These are phyloP conservation scores for Callopanchax toddi DNA, from an alignment of 2,113 vertebrate genomes.

Conservation along the genomic window DNA sequence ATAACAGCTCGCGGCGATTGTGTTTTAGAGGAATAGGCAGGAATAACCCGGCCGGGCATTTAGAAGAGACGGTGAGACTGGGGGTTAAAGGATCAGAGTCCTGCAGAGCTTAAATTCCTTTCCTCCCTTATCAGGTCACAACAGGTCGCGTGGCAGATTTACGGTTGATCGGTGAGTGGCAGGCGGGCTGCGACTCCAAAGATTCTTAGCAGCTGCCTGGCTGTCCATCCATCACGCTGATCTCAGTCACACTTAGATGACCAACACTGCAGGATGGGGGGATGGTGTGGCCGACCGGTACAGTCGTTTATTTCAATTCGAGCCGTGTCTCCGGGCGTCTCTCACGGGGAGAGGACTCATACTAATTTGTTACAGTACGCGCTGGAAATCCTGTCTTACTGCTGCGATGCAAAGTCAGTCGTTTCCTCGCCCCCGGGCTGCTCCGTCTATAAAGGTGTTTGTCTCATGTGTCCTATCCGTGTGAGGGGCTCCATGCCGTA, in stretches of 20 bases:
- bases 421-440: conserved; percentile 57
- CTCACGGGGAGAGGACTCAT: conserved; percentile 61
- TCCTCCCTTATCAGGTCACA: conserved; percentile 35
- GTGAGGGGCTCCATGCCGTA: conserved; percentile 43
- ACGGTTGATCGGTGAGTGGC: conserved; percentile 72
- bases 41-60: conserved; percentile 15
- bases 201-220: conserved; percentile 76
- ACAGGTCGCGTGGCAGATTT: conserved; percentile 61
- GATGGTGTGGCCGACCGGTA: conserved; percentile 52
- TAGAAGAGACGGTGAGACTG: conserved; percentile 12
- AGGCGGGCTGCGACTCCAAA: conserved; percentile 61
- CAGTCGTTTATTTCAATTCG: conserved; percentile 73
- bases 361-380: conserved; percentile 69
- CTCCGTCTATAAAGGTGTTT: conserved; percentile 55
- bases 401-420: conserved; percentile 64
- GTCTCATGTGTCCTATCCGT: conserved; percentile 63
- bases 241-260: conserved; percentile 68
- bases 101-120: conserved; percentile 6
- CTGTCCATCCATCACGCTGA: conserved; percentile 74
- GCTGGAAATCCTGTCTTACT: conserved; percentile 66
- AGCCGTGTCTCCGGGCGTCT: conserved; percentile 46
- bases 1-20: background rate
- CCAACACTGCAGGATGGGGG: conserved; percentile 45
- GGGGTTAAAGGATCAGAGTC: conserved; percentile 30
- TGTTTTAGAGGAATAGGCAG: background rate